Evolutionary conservation across 2,888 invertebrate genomes (phyloP), one percentile per base, ranked within the genome.

Genomic region (Sceliomorpha sp.): DNA sequence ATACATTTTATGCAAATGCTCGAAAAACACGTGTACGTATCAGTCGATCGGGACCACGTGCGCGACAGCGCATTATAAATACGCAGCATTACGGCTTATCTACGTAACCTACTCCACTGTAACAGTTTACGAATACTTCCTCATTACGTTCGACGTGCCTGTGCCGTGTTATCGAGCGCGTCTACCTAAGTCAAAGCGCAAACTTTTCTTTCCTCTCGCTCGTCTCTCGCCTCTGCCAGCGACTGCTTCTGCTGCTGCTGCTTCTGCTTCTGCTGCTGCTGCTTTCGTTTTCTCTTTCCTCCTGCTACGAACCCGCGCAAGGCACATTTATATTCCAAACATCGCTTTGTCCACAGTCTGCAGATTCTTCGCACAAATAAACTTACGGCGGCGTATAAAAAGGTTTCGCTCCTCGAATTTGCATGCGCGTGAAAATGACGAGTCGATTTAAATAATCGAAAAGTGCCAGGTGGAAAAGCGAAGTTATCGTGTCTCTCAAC

Each of bases 81-180:
- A 42, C 51, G 44, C 32, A n/a, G 36, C 17, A 36, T 9, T 44
- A 15, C 37, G 70, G 75, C 78, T 82, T 84, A 84, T 84, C 83
- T 81, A 77, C 76, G 78, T 83, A 84, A 84, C 84, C 84, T 84
- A 85, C 83, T 85, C 82, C 75, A 84, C 84, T 81, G 80, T 80
- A 82, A 81, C 79, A 78, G 78, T 82, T 80, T 78, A 74, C 78
- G 75, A 76, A 81, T 79, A 78, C 82, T 85, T 84, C 83, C 83
- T 83, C 80, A 74, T 82, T 80, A 78, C 77, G 70, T 73, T 74
- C 45, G 62, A 64, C 55, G 50, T 56, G 55, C 59, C 40, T 26
- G 48, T 31, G 45, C 39, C 48, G 32, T 20, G 53, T 51, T 67
- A 55, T 67, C 53, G 53, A 67, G 27, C 58, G 67, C 53, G 42